Base-by-base conservation (phyloP, 2,797 vertebrate genomes). In the Pampus argenteus region DNA sequence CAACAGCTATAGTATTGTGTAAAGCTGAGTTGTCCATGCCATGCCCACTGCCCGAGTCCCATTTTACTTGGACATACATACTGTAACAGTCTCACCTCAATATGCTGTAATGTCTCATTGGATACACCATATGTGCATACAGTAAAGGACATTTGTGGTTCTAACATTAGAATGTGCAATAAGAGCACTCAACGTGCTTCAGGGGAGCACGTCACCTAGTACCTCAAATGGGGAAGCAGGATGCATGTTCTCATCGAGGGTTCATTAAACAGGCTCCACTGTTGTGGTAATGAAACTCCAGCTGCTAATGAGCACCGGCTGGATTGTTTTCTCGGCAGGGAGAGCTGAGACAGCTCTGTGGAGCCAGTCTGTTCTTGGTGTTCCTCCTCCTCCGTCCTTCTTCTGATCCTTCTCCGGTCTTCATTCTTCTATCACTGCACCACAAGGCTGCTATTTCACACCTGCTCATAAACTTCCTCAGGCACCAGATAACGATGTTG, bases 271-370 rank as follows among this genome's bases (percentile, higher is more conserved):
- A 63, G 70, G 50, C 86, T 87, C 69, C 82, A 75, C 76, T 80
- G 88, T 92, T 84, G 76, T 83, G 84, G 86, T 91, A 88, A 91
- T 91, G 92, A 90, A 92, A 89, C 90, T 89, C 91, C 87, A 86
- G 89, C 82, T 86, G 82, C 87, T 94, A 94, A 94, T 92, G 89
- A 93, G 90, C 80, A 79, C 87, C 71, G 85, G 86, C 92, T 92
- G 88, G 88, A 91, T 91, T 78, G 69, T 89, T 87, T 86, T 88
- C 86, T 82, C 82, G 57, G 86, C 86, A 84, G 77, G 73, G 79
- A 88, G 66, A 74, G 81, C 74, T 77, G 72, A 79, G 78, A 80
- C 72, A 70, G 80, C 76, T 86, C 81, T 23, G 54, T 61, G 69
- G 79, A 91, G 78, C 78, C 73, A 57, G 78, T 58, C 77, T 78